These are phyloP conservation scores for Calonectris borealis DNA, from an alignment of 2,113 vertebrate species.

Conservation along the genomic window DNA sequence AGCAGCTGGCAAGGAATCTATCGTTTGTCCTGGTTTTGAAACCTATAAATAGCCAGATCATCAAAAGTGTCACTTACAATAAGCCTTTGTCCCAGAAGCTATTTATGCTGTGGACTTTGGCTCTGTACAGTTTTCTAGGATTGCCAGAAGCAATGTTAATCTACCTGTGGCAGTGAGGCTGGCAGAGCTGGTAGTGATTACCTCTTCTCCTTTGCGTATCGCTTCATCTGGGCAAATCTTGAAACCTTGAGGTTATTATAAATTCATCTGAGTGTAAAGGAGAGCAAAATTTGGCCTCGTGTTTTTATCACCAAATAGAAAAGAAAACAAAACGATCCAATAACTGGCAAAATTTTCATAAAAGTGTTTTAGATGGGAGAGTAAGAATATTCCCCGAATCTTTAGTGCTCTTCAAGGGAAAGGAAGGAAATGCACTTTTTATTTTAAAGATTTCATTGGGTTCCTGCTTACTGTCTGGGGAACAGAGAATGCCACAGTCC, in stretches of 20 bases:
- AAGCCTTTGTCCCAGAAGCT: slow-evolving; percentile 19
- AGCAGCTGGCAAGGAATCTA: not conserved
- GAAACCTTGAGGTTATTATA: not conserved
- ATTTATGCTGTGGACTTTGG: not conserved
- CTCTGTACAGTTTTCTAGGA: not conserved
- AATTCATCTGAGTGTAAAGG: not conserved
- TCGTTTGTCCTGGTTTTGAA: not conserved
- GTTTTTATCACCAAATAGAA: not conserved
- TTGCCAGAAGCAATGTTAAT: not conserved
- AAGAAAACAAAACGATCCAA: not conserved
- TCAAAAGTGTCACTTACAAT: slow-evolving; percentile 38
- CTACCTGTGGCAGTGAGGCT: not conserved
- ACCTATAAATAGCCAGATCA: slow-evolving; percentile 31
- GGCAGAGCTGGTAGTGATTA: not conserved
- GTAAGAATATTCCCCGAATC: not conserved
- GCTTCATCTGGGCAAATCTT: not conserved
- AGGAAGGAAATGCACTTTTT: not conserved
- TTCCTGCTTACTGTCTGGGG: not conserved
- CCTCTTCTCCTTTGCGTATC: not conserved
- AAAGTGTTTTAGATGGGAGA: not conserved
- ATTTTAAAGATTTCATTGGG: not conserved
- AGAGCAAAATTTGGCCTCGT: not conserved
- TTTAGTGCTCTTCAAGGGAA: not conserved
- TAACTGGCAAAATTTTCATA: not conserved
- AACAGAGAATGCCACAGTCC: not conserved